Base-by-base conservation (phyloP, 2,888 invertebrate genomes). In the Tachina lurida region DNA sequence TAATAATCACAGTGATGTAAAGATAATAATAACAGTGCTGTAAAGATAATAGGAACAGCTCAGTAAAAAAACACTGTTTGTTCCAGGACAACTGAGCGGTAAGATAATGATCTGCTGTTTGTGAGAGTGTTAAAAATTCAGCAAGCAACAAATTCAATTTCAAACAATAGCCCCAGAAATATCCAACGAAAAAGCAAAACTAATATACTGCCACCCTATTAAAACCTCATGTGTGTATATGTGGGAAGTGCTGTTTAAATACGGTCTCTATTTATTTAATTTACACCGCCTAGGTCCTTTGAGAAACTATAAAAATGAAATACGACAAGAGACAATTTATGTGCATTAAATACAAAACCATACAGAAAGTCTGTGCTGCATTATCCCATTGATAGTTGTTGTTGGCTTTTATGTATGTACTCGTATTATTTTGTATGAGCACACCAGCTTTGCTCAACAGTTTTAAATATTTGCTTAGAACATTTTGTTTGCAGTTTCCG, bases 381-480 rank as follows among this genome's bases (percentile, higher is more conserved):
- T 68, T 9, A 17, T 52, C 39, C 39, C 0, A 2, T 12, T 22
- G 49, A 49, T 47, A 12, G 31, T 39, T 68, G 31, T 39, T 68
- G 17, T 39, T 31, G 1, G 15, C 10, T 54, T 56, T 45, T 70
- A 56, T 39, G 49, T 22, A 8, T 15, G 3, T n/a, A n/a, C n/a
- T n/a, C n/a, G n/a, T 17, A 17, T 67, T 49, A 49, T n/a, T 10
- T 49, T 49, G 49, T 49, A 67, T 58, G 31, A 58, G 31, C 31
- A 31, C 31, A 31, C 4, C 8, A 68, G 67, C 10, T 31, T 15
- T 56, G 43, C 70, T 45, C 15, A 56, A 71, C 22, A 71, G 2
- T 70, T 56, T 49, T 47, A n/a, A 52, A 52, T 68, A 22, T 71
- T 71, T 71, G 71, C 12, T 58, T 58, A 47, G n/a, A 45, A 58